Percentiles rank a stretch among this genome's conserved stretches.
These are phyloP conservation scores for Malachius bipustulatus DNA, from an alignment of 2,888 invertebrate genomes.

Conservation along the genomic window DNA sequence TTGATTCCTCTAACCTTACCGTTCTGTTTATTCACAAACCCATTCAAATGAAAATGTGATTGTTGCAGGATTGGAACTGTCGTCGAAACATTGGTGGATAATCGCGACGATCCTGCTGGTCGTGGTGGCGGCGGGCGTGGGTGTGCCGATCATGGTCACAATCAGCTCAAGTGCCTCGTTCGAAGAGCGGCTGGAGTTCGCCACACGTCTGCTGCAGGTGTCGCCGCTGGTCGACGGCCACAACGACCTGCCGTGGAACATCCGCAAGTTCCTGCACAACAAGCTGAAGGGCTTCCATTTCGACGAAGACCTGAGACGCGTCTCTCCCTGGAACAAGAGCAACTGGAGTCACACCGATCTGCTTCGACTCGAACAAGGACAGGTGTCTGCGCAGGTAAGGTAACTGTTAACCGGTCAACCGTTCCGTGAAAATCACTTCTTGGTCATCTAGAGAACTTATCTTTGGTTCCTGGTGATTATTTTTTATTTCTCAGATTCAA, in stretches of 20 bases:
- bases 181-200: conserved; percentile 63
- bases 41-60: too few species aligned
- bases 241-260: conserved; percentile 87
- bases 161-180: conserved; percentile 65
- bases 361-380: conserved; percentile 57
- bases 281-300: conserved; percentile 73
- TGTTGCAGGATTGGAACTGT: conserved; percentile 42
- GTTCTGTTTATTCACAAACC: too few species aligned
- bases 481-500: too few species aligned
- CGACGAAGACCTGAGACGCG: conserved; percentile 53
- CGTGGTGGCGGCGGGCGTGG: conserved; percentile 68
- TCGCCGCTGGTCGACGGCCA: conserved; percentile 76
- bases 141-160: conserved; percentile 65
- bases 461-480: too few species aligned
- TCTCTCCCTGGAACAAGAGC: conserved; percentile 59
- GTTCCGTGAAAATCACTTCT: too few species aligned
- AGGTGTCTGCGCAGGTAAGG: conserved; percentile 65
- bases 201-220: conserved; percentile 60
- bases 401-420: too few species aligned
- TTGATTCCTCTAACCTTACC: too few species aligned
- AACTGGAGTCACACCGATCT: conserved; percentile 74
- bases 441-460: too few species aligned
- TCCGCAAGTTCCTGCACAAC: conserved; percentile 80
- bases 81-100: conserved; percentile 62
- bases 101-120: conserved; percentile 63